Percentiles rank a stretch among this genome's conserved stretches.
phyloP scores from a whole-genome alignment of 2,888 invertebrate species.

The Trachelus iudaicus region DNA sequence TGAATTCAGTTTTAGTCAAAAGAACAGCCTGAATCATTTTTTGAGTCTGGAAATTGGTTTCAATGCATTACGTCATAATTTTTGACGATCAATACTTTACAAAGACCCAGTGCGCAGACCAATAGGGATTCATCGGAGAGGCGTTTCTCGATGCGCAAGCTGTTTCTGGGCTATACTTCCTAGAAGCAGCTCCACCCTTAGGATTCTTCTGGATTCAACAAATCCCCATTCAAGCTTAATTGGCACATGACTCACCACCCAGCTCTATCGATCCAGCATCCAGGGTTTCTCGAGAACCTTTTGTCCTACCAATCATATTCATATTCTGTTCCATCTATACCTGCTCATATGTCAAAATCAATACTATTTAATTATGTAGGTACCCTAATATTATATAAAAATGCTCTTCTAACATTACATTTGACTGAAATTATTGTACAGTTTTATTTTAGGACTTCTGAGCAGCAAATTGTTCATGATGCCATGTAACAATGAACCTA shows the following conservation, averaged over 20 bases:
- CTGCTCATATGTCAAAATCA: neutral
- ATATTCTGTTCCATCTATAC: neutral
- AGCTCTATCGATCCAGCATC: conserved; percentile 54
- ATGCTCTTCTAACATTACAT: neutral
- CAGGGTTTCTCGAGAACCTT: conserved; percentile 9
- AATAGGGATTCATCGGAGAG: conserved; percentile 52
- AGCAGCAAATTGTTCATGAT: neutral
- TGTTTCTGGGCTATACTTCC: conserved; percentile 37
- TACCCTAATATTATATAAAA: neutral
- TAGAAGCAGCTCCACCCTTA: conserved; percentile 43
- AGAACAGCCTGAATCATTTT: conserved; percentile 12
- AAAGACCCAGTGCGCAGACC: conserved; percentile 57
- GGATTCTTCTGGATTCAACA: conserved; percentile 42
- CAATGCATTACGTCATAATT: conserved; percentile 56
- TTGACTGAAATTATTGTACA: neutral
- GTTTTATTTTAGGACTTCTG: neutral
- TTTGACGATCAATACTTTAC: conserved; percentile 63
- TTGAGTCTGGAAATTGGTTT: conserved; percentile 22
- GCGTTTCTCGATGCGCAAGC: conserved; percentile 57
- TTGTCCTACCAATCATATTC: neutral
- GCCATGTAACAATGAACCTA: neutral
- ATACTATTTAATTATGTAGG: neutral
- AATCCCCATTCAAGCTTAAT: conserved; percentile 47
- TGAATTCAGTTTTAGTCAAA: conserved; percentile 9
- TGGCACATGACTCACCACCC: conserved; percentile 56